Conservation (phyloP, 2,888 invertebrate genomes). For the Philonicus albiceps region DNA sequence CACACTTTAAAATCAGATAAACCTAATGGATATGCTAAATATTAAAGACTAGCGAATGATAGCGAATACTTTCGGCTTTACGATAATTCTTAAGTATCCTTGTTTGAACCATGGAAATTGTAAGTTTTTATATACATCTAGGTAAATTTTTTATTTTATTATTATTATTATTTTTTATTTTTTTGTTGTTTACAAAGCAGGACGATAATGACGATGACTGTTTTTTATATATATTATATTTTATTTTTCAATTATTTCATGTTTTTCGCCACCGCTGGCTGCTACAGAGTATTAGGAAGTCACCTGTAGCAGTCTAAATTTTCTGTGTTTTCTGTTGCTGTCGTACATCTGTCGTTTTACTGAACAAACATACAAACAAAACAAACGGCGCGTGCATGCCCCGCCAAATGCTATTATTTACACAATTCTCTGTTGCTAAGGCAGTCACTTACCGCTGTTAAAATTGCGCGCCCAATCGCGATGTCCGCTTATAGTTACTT, state of each 20-base stretch:
- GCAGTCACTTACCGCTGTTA: background rate
- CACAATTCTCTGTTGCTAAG: background rate
- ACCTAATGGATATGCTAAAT: background rate
- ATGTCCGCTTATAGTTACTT: background rate
- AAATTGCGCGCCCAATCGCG: background rate
- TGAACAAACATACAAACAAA: background rate
- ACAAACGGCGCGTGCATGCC: background rate
- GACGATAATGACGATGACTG: background rate
- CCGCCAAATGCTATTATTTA: background rate
- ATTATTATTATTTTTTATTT: too few relatives aligned
- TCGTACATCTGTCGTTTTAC: background rate
- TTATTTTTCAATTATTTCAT: background rate
- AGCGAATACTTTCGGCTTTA: constrained; percentile 18
- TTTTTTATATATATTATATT: constrained; percentile 1
- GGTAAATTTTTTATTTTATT: background rate
- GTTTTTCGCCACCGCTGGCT: background rate
- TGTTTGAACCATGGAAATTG: background rate
- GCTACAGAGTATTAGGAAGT: background rate
- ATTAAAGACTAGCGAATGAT: constrained; percentile 4
- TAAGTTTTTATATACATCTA: background rate
- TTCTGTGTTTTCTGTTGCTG: background rate
- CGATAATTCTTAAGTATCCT: constrained; percentile 4
- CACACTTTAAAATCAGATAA: background rate
- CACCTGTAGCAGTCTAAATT: background rate
- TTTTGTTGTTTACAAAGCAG: background rate